A percentile compares a stretch with the other conserved stretches of the same genome.
Evolutionary conservation across 2,113 vertebrate species (phyloP).

Genomic region (Larimichthys polyactis): DNA sequence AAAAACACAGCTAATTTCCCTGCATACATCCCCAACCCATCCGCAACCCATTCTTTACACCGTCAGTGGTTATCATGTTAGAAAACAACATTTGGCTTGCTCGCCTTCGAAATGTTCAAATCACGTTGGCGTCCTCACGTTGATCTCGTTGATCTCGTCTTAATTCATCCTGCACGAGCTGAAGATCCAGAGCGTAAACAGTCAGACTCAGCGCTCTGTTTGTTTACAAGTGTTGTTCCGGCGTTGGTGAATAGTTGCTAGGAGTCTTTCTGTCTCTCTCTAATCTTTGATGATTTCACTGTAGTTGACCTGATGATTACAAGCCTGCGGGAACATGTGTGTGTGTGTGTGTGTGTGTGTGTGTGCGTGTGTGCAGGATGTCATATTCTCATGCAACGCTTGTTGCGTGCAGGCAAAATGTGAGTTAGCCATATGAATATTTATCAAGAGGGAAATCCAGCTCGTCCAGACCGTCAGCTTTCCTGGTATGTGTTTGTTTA

Average conservation of each 20-base stretch:
- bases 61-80: too few species aligned
- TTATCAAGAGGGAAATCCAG: slow-evolving; percentile 18
- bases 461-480: slow-evolving; percentile 17
- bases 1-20: too few species aligned
- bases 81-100: too few species aligned
- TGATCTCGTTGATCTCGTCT: not conserved
- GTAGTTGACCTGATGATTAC: slow-evolving; percentile 52
- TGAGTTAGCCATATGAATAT: slow-evolving; percentile 4
- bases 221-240: slow-evolving; percentile 6
- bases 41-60: too few species aligned
- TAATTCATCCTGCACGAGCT: slow-evolving; percentile 6
- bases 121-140: too few species aligned
- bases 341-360: not conserved
- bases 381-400: not conserved
- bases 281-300: slow-evolving; percentile 48
- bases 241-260: not conserved
- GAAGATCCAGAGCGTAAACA: slow-evolving; percentile 7
- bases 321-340: slow-evolving; percentile 27
- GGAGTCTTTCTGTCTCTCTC: not conserved
- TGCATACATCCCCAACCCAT: too few species aligned
- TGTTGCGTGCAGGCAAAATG: too few species aligned
- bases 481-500: slow-evolving; percentile 68
- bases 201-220: not conserved
- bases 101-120: too few species aligned
- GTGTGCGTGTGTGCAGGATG: too few species aligned